These are phyloP conservation scores for Pseudochromis fuscus DNA, from an alignment of 2,797 vertebrate genomes.

Conservation along the genomic window DNA sequence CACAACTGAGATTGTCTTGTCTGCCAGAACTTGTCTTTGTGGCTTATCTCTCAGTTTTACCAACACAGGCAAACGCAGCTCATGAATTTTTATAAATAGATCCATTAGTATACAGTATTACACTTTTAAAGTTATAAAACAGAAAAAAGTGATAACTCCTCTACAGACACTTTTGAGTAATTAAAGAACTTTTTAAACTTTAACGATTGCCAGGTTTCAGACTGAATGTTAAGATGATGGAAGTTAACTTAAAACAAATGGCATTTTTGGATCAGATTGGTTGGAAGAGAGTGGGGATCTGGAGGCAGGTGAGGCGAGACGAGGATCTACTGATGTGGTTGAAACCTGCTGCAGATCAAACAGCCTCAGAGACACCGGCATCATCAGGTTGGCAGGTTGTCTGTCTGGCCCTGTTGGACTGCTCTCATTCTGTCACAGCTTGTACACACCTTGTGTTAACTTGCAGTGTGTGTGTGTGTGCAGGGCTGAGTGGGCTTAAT, in stretches of 20 bases:
- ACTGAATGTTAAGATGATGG: background rate
- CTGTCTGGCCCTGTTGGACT: slow-evolving; percentile 32
- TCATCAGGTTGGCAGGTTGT: slow-evolving; percentile 3
- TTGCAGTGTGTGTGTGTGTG: background rate
- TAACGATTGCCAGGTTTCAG: background rate
- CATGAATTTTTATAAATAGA: slow-evolving; percentile 17
- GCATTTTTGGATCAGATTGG: background rate
- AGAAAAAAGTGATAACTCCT: background rate
- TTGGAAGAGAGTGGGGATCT: background rate
- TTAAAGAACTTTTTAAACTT: background rate
- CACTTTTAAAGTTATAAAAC: background rate
- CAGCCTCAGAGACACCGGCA: slow-evolving; percentile 9
- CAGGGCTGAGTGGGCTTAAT: background rate
- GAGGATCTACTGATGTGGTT: slow-evolving; percentile 5
- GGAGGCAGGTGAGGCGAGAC: slow-evolving; percentile 28
- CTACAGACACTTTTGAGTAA: background rate
- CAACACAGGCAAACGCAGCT: background rate
- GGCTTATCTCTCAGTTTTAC: background rate
- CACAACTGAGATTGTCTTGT: background rate
- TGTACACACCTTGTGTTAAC: background rate
- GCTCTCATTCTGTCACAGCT: slow-evolving; percentile 68
- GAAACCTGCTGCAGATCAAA: slow-evolving; percentile 49
- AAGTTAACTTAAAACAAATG: background rate
- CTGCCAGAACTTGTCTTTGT: background rate
- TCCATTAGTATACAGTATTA: background rate